A percentile compares a stretch with the other conserved stretches of the same genome.
Conservation (phyloP, 2,113 vertebrate species). For the Syngnathus scovelli region DNA sequence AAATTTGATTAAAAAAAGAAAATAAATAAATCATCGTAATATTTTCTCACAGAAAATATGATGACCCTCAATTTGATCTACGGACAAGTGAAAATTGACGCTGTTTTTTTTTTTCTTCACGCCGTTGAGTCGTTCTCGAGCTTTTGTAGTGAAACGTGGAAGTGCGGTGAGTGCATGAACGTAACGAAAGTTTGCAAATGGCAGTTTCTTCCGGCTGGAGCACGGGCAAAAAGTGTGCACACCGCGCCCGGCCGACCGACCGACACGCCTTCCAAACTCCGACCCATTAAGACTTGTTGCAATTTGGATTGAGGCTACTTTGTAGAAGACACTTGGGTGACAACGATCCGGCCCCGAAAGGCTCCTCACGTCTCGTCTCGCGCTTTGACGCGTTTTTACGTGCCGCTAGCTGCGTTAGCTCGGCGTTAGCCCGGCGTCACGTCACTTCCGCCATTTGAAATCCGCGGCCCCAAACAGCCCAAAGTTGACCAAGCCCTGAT, state of each 20-base stretch:
- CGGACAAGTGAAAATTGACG: neutral
- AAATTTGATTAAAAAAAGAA: neutral
- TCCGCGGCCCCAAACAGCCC: constrained; percentile 32
- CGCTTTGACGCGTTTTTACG: neutral
- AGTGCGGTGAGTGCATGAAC: neutral
- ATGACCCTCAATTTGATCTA: neutral
- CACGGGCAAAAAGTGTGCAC: neutral
- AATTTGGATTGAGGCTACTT: neutral
- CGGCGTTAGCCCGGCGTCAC: constrained; percentile 25
- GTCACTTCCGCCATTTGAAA: constrained; percentile 49
- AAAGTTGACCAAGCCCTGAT: constrained; percentile 18
- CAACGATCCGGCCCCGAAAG: neutral
- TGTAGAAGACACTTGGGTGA: neutral
- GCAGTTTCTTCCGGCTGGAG: neutral
- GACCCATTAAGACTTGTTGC: neutral
- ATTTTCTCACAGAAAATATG: neutral
- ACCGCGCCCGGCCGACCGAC: neutral
- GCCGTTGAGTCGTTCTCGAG: neutral
- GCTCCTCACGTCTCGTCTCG: neutral
- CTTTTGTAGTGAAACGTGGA: neutral
- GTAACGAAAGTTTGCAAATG: neutral
- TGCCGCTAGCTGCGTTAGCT: constrained; percentile 12
- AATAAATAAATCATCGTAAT: neutral
- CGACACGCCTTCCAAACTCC: no score
- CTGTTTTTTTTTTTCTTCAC: neutral